These are phyloP conservation scores for Microtus richardsoni DNA, from an alignment of 2,113 vertebrate species.

Conservation along the genomic window DNA sequence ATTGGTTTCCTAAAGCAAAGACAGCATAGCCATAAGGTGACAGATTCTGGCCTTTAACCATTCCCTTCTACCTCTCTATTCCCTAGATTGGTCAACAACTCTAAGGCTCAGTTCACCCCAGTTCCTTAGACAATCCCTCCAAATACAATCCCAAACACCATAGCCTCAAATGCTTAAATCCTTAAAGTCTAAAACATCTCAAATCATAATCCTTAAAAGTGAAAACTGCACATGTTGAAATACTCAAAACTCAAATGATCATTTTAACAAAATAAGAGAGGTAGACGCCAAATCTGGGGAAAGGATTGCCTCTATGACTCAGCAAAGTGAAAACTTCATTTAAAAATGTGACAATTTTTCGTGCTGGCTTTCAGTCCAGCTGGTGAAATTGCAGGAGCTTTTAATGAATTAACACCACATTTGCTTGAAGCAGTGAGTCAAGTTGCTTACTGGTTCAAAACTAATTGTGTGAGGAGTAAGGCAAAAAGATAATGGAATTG, in stretches of 20 bases:
- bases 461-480: not conserved
- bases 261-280: not conserved
- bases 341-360: not conserved
- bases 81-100: constrained; percentile 10
- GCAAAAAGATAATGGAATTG: not conserved
- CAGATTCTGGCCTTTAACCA: not conserved
- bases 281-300: not conserved
- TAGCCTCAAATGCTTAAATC: not conserved
- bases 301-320: not conserved
- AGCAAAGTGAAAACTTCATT: not conserved
- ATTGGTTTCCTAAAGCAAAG: not conserved
- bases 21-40: not conserved
- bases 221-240: not conserved
- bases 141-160: not conserved
- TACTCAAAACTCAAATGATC: not conserved
- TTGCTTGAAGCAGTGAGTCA: not conserved
- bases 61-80: not conserved
- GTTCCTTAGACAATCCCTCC: not conserved
- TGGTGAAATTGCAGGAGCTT: not conserved
- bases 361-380: not conserved
- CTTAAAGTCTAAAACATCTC: not conserved
- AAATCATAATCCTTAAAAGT: not conserved
- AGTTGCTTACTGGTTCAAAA: not conserved
- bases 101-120: not conserved
- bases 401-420: not conserved